Evolutionary conservation across 2,888 invertebrate genomes (phyloP).

Genomic region (Mongoloraphidia duomilia): DNA sequence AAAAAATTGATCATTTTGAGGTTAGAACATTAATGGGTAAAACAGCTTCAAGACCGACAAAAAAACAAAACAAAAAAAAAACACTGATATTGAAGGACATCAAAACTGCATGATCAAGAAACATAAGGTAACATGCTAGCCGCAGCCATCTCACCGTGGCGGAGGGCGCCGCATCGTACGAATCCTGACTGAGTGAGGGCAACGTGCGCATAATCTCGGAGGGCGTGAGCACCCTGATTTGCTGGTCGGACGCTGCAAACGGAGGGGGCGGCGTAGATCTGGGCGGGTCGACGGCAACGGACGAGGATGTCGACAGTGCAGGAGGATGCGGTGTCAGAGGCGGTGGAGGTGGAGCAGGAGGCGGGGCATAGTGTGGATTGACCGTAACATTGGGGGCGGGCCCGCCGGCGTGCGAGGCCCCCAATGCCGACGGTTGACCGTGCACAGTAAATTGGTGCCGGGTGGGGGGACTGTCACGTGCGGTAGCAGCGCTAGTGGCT

Average conservation of each 20-base stretch:
- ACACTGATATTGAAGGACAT: conserved; percentile 4
- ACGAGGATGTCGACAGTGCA: conserved; percentile 19
- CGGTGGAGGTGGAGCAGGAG: conserved; percentile 11
- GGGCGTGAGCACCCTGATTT: conserved; percentile 77
- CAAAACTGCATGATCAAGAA: conserved; percentile 7
- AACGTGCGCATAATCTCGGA: conserved; percentile 84
- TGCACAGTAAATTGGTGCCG: conserved; percentile 32
- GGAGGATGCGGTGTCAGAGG: conserved; percentile 11
- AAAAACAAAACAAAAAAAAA: conserved; percentile 17
- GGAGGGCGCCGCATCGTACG: conserved; percentile 44
- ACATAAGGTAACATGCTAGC: conserved; percentile 7
- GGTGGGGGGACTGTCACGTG: conserved; percentile 26
- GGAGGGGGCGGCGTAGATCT: conserved; percentile 1
- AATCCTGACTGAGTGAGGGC: conserved; percentile 66
- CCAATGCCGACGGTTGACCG: conserved; percentile 27
- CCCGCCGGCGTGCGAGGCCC: conserved; percentile 36
- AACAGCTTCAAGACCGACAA: conserved; percentile 8
- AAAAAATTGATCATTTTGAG: no score
- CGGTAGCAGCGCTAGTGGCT: conserved; percentile 24
- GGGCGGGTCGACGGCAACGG: conserved; percentile 28
- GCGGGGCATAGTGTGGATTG: conserved; percentile 37
- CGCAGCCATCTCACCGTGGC: conserved; percentile 27
- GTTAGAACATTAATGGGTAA: neutral
- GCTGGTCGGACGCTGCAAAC: conserved; percentile 47
- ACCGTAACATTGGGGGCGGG: conserved; percentile 56